Evolutionary conservation across 2,797 vertebrate genomes (phyloP), one percentile per base, ranked within the genome.

Genomic region (Botia almorhae): DNA sequence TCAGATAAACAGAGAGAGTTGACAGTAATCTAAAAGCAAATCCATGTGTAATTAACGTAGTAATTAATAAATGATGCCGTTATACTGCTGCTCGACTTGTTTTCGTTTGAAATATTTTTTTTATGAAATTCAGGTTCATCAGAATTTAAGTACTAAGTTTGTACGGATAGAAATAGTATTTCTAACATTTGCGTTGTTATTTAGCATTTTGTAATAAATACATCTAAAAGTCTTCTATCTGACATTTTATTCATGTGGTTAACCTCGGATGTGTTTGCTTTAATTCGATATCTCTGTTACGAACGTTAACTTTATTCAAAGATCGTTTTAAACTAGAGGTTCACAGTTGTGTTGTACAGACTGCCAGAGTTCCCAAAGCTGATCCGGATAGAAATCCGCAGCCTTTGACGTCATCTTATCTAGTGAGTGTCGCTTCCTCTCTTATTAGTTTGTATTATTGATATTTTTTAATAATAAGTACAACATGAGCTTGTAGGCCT

Each of bases 371-470:
- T 11, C 29, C 73, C 43, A 69, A 60, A 14, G 69, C 72, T n/a
- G 16, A 46, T 55, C 50, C 46, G 29, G n/a, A 69, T 76, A 63
- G 43, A 46, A 71, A 65, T 26, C 43, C 19, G n/a, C 19, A 10
- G 48, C 43, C 16, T 29, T 21, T 50, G 10, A 51, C 39, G 11
- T 82, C 74, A 65, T 88, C 92, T 94, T 98, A 99, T 99, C 98
- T 99, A 83, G 96, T 99, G 86, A 98, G 94, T 85, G 97, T 95
- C 80, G 98, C 97, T 91, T 99, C 97, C 92, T 99, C 98, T 87
- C 98, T 93, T 26, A 26, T 26, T 26, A 33, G 33, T 33, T 33
- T 33, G 33, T 33, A 33, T 3, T 33, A 33, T 33, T 33, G 33
- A 33, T 33, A 26, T 33, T 3, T 33, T 33, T 33, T 33, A 33